Evolutionary conservation across 2,888 invertebrate species (phyloP), one percentile per base, ranked within the genome.

Genomic region (Orthosia incerta): DNA sequence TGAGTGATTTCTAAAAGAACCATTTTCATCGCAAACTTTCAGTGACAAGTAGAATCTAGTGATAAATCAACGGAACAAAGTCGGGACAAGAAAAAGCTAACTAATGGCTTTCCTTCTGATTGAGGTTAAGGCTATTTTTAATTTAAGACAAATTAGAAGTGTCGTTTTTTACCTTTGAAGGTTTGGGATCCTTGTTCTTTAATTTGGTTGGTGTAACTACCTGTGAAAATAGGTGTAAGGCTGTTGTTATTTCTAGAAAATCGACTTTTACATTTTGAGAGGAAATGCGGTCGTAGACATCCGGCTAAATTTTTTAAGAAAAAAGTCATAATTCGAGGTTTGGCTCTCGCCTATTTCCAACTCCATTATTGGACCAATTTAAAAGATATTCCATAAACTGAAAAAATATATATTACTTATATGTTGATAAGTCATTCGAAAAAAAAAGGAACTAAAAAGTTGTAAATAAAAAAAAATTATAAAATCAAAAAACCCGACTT

Each of bases 21-120:
- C 69, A 62, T 79, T 73, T 73, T 64, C 71, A 67, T 72, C 56
- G 46, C 61, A 61, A 84, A 86, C 62, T 72, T 70, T 62, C 63
- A 23, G 60, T 75, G 73, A 76, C 78, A 76, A 80, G 73, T 68
- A 50, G 70, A 62, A 76, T 69, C 71, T 64, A 63, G 70, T 69
- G 56, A 86, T 86, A 87, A 86, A 86, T 87, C 86, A 85, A 83
- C 63, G 31, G 74, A 64, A 61, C 67, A 78, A 84, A 84, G 76
- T 85, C 79, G 70, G 66, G 59, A 66, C 79, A 76, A 76, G 79
- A 78, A 87, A 86, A 85, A 85, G 61, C 50, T 66, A 80, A 80
- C 82, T 84, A 86, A 86, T 85, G 84, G 61, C 76, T 74, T 80
- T 16, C 55, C 55, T 46, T 72, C 63, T 85, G 87, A 86, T 86